Percentiles rank a stretch among this genome's conserved stretches.
Conservation (phyloP, 2,113 vertebrate genomes). For the Hyla sarda region DNA sequence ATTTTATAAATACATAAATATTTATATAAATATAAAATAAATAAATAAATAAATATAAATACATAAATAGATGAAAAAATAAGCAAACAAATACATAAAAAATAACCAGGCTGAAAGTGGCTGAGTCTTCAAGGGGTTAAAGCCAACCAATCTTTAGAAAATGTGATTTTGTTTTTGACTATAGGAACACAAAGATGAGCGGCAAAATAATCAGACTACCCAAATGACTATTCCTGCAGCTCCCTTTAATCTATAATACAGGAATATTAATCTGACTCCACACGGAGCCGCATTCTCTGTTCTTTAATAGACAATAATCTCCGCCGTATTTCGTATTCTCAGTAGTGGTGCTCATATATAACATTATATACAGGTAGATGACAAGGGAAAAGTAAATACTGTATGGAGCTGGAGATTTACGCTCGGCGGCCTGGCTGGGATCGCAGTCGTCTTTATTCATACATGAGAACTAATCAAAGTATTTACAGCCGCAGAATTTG, state of each 20-base stretch:
- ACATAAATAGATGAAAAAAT: too few relatives aligned
- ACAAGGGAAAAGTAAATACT: conserved; percentile 19
- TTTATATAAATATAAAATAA: too few relatives aligned
- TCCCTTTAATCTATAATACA: not conserved
- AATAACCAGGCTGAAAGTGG: too few relatives aligned
- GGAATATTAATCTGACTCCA: not conserved
- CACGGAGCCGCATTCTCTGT: not conserved
- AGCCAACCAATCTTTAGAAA: too few relatives aligned
- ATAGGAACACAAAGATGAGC: not conserved
- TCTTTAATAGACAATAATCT: not conserved
- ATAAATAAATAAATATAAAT: too few relatives aligned
- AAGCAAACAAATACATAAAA: too few relatives aligned
- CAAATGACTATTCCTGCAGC: not conserved
- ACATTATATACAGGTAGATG: not conserved
- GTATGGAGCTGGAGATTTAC: conserved; percentile 1
- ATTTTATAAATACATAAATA: too few relatives aligned
- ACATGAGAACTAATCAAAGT: conserved; percentile 46
- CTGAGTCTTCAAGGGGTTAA: too few relatives aligned
- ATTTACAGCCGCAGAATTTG: conserved; percentile 29
- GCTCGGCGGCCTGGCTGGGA: not conserved
- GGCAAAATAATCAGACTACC: not conserved
- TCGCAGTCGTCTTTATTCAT: conserved; percentile 42
- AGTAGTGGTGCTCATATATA: not conserved
- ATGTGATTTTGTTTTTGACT: too few relatives aligned
- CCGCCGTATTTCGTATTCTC: not conserved